Conservation (phyloP, 1,140 invertebrate species). For the Diabrotica virgifera region DNA sequence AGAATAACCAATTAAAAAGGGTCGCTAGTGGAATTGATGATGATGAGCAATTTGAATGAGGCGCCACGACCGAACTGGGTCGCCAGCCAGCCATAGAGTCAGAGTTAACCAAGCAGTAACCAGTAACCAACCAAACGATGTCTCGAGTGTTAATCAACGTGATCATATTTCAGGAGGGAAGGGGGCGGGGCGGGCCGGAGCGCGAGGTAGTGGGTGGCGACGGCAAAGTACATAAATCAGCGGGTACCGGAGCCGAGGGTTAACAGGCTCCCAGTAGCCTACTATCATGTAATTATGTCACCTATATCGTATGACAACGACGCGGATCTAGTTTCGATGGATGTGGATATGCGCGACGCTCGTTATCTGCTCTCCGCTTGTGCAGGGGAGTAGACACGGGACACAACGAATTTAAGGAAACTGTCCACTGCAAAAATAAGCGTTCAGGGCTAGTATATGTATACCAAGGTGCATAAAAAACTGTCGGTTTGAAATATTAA, state of each 20-base stretch:
- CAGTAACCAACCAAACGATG: slow-evolving; percentile 7
- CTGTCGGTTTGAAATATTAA: too few species aligned
- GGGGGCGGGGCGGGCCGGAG: not conserved
- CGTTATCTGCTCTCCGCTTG: not conserved
- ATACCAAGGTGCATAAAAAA: too few species aligned
- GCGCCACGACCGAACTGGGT: not conserved
- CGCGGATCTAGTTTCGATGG: slow-evolving; percentile 5
- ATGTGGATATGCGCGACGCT: not conserved
- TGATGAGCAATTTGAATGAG: not conserved
- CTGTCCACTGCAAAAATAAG: too few species aligned
- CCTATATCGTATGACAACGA: slow-evolving; percentile 29
- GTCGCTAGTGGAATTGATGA: not conserved
- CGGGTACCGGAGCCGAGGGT: slow-evolving; percentile 34
- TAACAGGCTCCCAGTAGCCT: slow-evolving; percentile 42
- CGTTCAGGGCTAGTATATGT: too few species aligned
- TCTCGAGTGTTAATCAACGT: slow-evolving; percentile 25
- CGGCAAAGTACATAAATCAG: slow-evolving; percentile 37
- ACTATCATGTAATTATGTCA: slow-evolving; percentile 42
- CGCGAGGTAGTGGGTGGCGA: slow-evolving; percentile 6
- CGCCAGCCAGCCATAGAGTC: slow-evolving; percentile 4
- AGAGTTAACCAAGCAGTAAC: slow-evolving; percentile 5
- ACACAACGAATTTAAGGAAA: too few species aligned
- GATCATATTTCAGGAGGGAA: slow-evolving; percentile 16
- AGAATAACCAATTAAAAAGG: not conserved
- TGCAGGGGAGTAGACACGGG: not conserved